Evolutionary conservation across 2,797 vertebrate genomes (phyloP), one percentile per base, ranked within the genome.

Genomic region (Pseudomugil tenellus): DNA sequence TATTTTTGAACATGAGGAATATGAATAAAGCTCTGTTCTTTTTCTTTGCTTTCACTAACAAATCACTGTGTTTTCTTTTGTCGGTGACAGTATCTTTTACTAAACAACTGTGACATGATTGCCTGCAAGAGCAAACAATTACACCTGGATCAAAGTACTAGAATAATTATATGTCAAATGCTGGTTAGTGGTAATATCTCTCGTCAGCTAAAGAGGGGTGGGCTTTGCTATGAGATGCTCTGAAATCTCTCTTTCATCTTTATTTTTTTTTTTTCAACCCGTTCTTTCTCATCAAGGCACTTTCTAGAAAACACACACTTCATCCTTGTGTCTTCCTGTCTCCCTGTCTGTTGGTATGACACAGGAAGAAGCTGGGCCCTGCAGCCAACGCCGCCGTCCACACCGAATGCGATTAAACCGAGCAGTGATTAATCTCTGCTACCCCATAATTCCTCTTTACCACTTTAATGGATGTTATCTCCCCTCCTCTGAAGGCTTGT

Each of bases 381-480:
- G 84, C 81, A 88, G 92, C 87, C 76, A 84, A 80, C 77, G 83
- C 79, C 59, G 70, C 69, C 76, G 72, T 86, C 91, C 91, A 73
- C 84, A 70, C 80, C 79, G 89, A 92, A 92, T 90, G 87, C 79
- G 92, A 92, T 94, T 93, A 92, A 91, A 59, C 80, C 77, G 79
- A 89, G 88, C 82, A 86, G 90, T 92, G 91, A 94, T 93, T 94
- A 92, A 94, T 94, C 92, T 91, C 88, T 70, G 83, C 90, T 89
- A 90, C 89, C 92, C 91, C 86, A 85, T 92, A 92, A 94, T 92
- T 93, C 93, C 91, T 93, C 91, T 89, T 93, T 91, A 93, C 91
- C 91, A 90, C 89, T 92, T 91, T 92, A 94, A 92, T 93, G 91
- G 93, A 92, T 92, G 91, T 92, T 94, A 94, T 94, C 92, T 90